Evolutionary conservation across 2,888 invertebrate species (phyloP), one percentile per base, ranked within the genome.

Genomic region (Ophioninae sp.): DNA sequence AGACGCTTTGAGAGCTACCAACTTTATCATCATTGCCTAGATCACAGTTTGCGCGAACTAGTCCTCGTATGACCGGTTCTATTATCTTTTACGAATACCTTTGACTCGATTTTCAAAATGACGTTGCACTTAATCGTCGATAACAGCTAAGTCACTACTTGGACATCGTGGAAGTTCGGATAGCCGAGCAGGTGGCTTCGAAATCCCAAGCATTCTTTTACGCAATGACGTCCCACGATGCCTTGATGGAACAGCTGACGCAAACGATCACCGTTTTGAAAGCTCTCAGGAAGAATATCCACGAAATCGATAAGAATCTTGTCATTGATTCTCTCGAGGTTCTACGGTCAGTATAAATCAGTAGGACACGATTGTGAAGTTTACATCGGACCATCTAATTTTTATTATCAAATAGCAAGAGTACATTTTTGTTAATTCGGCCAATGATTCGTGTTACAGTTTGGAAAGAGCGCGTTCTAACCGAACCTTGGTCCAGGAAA

Each of bases 211-310:
- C 98, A 21, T 99, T 99, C 94, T 99, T 99, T 92, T 97, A 98
- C 93, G 99, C 99, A 0, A 99, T 99, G 97, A 96, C 99, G 77
- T 99, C 99, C 7, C 99, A 99, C 93, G 99, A 99, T 92, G 97
- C 97, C 41, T 96, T 99, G 72, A 98, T 99, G 96, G 98, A 98
- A 87, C 97, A 99, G 91, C 96, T 99, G 95, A 96, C 96, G 0
- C 95, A 96, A 90, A 97, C 98, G 23, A 95, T 96, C 10, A 95
- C 94, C 82, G 96, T 97, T 89, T 96, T 98, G 44, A 95, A 95
- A 90, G 94, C 94, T 68, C 94, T 97, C 70, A 95, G 97, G 87
- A 94, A 95, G 85, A 96, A 96, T 90, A 95, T 98, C 79, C 95
- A 95, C 86, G 94, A 95, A 88, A 95, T 98, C 56, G 97, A 98